Evolutionary conservation across 2,113 vertebrate genomes (phyloP).

Genomic region (Gambusia affinis): DNA sequence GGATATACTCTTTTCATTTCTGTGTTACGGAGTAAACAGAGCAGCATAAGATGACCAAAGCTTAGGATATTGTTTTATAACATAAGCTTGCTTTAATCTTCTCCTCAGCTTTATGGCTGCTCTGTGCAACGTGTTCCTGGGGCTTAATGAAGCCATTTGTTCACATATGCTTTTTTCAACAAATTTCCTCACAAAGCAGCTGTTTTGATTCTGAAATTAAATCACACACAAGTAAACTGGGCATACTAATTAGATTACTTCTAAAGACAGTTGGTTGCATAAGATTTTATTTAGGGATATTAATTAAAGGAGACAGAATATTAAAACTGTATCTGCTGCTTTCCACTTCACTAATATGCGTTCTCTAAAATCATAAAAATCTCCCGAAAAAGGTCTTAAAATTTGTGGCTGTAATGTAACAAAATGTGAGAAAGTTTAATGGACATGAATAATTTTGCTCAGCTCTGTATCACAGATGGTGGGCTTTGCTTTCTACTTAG

Average conservation of each 20-base stretch:
- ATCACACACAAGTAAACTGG: background rate
- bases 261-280: background rate
- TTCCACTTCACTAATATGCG: no score
- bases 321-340: no score
- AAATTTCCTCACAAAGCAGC: no score
- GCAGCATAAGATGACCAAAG: background rate
- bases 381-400: no score
- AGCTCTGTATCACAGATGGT: no score
- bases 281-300: background rate
- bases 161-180: background rate
- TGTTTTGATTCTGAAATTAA: background rate
- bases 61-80: background rate
- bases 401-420: no score
- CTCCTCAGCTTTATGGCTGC: background rate
- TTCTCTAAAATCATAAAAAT: no score
- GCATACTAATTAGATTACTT: background rate
- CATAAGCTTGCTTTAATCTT: background rate
- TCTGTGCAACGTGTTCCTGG: background rate
- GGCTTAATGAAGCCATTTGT: background rate
- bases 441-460: no score
- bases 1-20: background rate
- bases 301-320: no score
- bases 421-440: no score
- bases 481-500: no score
- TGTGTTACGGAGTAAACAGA: background rate